Base-by-base conservation (phyloP, 1,140 invertebrate species). In the Drosophila tani region DNA sequence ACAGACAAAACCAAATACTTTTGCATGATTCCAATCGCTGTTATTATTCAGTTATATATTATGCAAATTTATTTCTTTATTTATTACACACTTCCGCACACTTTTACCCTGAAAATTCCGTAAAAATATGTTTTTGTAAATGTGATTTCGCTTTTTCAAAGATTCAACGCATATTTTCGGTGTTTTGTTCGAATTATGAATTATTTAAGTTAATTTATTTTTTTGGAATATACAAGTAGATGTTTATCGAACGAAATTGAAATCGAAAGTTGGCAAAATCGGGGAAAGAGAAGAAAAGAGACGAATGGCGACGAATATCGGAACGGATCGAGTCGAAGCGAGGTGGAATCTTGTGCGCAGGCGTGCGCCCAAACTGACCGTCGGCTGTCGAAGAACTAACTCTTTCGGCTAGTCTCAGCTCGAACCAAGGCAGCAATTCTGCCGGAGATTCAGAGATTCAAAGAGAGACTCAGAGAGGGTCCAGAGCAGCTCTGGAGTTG, bases 351-450 rank as follows among this genome's bases (percentile, higher is more conserved):
- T 53, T 55, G 55, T 91, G 91, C 91, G 88, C 88, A 84, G 88
- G 88, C 91, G 91, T 81, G 91, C 91, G 75, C 75, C 88, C 90
- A 90, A 92, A 92, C 81, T 91, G 91, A 92, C 88, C 88, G 91
- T 87, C 83, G 83, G 73, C 62, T 82, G 80, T 77, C 73, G 91
- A 92, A 92, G 91, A 92, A 92, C 91, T 92, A 91, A 92, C 70
- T 75, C 74, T 82, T 91, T 88, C 55, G 79, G 71, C 56, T 57
- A 63, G 69, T 68, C 60, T 79, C 62, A 78, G 70, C 66, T 69
- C 60, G 50, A 74, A 81, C 79, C 83, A 85, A 91, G 75, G 86
- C 75, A 81, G 75, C 74, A 71, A 71, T 58, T 65, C 64, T 62
- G 38, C 35, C 69, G 24, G 67, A 60, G 69, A 58, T 19, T n/a